Evolutionary conservation across 2,113 vertebrate species (phyloP), one percentile per base, ranked within the genome.

Genomic region (Gopherus evgoodei): DNA sequence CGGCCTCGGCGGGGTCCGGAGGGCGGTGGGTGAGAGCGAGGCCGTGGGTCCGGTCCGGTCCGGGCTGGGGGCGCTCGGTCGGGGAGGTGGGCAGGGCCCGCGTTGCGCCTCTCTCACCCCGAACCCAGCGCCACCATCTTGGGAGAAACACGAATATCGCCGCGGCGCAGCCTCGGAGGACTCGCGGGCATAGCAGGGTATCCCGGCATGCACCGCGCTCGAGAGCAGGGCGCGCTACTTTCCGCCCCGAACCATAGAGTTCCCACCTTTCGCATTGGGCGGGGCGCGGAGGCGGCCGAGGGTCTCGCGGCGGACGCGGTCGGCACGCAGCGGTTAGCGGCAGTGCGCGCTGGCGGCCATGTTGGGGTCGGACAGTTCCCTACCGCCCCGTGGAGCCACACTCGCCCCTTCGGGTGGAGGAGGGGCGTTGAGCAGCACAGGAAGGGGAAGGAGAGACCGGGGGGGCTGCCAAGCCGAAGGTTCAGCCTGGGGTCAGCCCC

Each of bases 61-160:
- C n/a, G 44, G 72, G 84, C 72, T n/a, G 59, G 91, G 42, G 59
- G 95, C 89, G 44, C 82, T 52, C 90, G 88, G 62, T 35, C 27
- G 54, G 38, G 82, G 65, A 81, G 56, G 85, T 54, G 52, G 83
- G 87, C 35, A 24, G 75, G 86, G 78, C 69, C 47, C 49, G 78
- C 75, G 87, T 49, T 8, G 86, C 22, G 83, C 94, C 78, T 81
- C 91, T 80, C 93, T 65, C 50, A 95, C 89, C 95, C 96, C n/a
- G 96, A 98, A 22, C 96, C 94, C 92, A 85, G 94, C 84, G 54
- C 97, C 98, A 97, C 98, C 98, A 98, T 98, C 96, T 98, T 98
- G 97, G 93, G 91, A 90, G 93, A 94, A 95, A 93, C 85, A 92
- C 97, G 95, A 94, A 91, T 94, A 65, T 95, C 95, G 85, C 88